Conservation (phyloP, 2,888 invertebrate species). For the Loripinus fragilis region DNA sequence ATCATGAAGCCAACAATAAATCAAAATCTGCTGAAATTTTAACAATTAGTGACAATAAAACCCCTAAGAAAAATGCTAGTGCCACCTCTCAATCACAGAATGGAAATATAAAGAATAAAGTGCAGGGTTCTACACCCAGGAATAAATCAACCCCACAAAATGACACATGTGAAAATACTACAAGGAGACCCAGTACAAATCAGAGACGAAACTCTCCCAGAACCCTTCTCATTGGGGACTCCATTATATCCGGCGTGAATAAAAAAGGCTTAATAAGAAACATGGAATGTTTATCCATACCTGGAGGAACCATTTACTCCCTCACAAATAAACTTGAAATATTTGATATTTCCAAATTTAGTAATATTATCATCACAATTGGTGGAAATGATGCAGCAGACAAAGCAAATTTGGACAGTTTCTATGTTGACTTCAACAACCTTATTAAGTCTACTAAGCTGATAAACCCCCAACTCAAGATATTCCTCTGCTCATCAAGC, state of each 20-base stretch:
- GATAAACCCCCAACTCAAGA: neutral
- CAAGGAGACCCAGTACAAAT: too few relatives aligned
- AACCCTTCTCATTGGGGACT: conserved; percentile 1
- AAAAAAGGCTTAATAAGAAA: neutral
- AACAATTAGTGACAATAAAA: too few relatives aligned
- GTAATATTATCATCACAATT: neutral
- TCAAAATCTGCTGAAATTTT: too few relatives aligned
- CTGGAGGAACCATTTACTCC: neutral
- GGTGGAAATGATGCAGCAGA: neutral
- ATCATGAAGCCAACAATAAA: too few relatives aligned
- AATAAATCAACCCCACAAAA: too few relatives aligned
- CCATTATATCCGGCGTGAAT: neutral
- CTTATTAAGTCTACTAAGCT: neutral
- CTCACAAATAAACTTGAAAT: neutral
- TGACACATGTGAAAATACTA: too few relatives aligned
- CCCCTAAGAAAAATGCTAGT: too few relatives aligned
- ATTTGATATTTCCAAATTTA: neutral
- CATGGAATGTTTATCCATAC: neutral
- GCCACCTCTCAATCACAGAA: too few relatives aligned
- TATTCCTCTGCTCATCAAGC: neutral
- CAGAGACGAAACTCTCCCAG: neutral
- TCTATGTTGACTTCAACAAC: neutral
- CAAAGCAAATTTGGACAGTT: neutral
- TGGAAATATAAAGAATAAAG: too few relatives aligned
- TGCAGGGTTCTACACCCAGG: too few relatives aligned